These are phyloP conservation scores for Neuroscelio doddi DNA, from an alignment of 2,888 invertebrate species.

Conservation along the genomic window DNA sequence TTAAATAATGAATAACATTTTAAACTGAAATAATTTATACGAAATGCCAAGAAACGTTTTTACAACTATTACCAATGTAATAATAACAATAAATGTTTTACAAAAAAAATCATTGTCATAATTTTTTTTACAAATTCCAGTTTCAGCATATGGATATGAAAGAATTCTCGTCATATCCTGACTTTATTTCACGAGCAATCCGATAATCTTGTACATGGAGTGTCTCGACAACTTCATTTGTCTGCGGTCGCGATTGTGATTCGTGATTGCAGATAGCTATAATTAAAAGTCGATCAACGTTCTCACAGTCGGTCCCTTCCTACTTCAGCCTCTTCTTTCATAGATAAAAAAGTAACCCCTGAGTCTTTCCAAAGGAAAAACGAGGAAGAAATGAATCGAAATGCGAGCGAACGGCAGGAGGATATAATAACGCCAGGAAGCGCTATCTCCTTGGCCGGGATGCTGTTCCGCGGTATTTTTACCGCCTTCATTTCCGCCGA, in stretches of 20 bases:
- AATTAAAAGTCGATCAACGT: slow-evolving; percentile 68
- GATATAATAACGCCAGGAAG: slow-evolving; percentile 56
- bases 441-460: slow-evolving; percentile 48
- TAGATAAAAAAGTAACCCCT: slow-evolving; percentile 48
- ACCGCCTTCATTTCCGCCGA: slow-evolving; percentile 70
- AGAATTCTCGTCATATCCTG: no score
- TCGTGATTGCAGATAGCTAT: slow-evolving; percentile 53
- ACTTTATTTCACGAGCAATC: no score
- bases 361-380: slow-evolving; percentile 37
- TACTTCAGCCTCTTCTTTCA: slow-evolving; percentile 28
- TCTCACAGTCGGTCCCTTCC: slow-evolving; percentile 18
- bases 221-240: slow-evolving; percentile 13
- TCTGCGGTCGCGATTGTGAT: slow-evolving; percentile 35
- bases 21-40: no score
- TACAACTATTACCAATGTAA: no score
- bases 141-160: no score
- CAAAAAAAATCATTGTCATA: no score
- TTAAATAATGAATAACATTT: no score
- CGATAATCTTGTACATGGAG: slow-evolving; percentile 2
- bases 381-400: slow-evolving; percentile 45
- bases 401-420: slow-evolving; percentile 44
- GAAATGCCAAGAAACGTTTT: no score
- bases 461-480: slow-evolving; percentile 64
- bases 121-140: no score
- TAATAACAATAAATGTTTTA: no score